Evolutionary conservation across 2,113 vertebrate genomes (phyloP).

Genomic region (Notechis scutatus): DNA sequence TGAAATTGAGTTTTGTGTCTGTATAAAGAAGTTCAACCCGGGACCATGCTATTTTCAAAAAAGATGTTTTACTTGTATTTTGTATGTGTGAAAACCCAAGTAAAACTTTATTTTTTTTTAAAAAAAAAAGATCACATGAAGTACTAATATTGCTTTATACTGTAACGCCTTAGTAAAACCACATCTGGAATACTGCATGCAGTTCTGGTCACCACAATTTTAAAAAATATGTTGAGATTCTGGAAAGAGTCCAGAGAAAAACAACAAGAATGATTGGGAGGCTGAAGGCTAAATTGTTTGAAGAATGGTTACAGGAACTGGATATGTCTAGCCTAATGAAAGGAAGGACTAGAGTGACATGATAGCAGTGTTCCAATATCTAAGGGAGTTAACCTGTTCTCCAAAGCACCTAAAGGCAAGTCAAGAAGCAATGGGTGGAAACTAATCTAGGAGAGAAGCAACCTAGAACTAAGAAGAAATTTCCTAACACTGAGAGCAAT

Average conservation of each 20-base stretch:
- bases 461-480: background rate
- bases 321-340: background rate
- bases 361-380: background rate
- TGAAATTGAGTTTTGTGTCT: too few species aligned
- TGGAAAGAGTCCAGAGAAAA: background rate
- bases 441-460: background rate
- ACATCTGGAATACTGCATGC: background rate
- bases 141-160: background rate
- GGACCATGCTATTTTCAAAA: too few species aligned
- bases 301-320: background rate
- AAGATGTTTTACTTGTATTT: too few species aligned
- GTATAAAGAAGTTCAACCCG: too few species aligned
- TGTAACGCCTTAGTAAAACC: background rate
- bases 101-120: too few species aligned
- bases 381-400: background rate
- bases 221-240: background rate
- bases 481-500: background rate
- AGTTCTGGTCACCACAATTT: background rate
- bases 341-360: background rate
- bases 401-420: background rate
- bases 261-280: background rate
- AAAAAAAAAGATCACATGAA: background rate
- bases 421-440: background rate
- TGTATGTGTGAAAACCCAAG: too few species aligned
- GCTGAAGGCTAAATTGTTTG: background rate